phyloP scores from a whole-genome alignment of 2,888 invertebrate genomes.

The Cosmia trapezina region DNA sequence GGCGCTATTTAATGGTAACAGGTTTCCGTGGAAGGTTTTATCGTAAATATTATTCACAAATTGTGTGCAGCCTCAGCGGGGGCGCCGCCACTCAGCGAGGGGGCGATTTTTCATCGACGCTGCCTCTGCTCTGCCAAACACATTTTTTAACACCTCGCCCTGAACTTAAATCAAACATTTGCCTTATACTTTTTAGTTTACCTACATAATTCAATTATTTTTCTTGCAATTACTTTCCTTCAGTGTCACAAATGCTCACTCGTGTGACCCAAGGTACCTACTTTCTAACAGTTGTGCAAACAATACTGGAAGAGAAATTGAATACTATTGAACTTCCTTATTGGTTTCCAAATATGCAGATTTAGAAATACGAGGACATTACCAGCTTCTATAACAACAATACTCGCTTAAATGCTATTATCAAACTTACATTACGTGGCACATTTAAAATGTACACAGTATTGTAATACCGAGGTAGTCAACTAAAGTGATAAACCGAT shows the following conservation, averaged over 20 bases:
- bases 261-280: neutral
- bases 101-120: constrained; percentile 88
- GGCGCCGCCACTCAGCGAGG: constrained; percentile 85
- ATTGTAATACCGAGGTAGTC: constrained; percentile 63
- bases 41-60: constrained; percentile 89
- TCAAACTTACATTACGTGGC: constrained; percentile 46
- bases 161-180: constrained; percentile 86
- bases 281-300: neutral
- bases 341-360: constrained; percentile 29
- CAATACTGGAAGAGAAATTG: neutral
- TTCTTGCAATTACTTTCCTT: constrained; percentile 7
- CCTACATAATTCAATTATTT: constrained; percentile 67
- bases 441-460: constrained; percentile 58
- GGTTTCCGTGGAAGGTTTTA: constrained; percentile 84
- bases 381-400: constrained; percentile 39
- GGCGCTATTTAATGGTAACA: constrained; percentile 80
- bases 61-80: constrained; percentile 87
- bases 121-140: constrained; percentile 87
- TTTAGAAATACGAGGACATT: constrained; percentile 42
- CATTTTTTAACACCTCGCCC: constrained; percentile 89
- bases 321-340: constrained; percentile 30
- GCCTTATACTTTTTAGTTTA: constrained; percentile 84
- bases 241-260: neutral
- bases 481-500: constrained; percentile 79
- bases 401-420: constrained; percentile 45